Conservation (phyloP, 2,113 vertebrate species). For the Chauna torquata region DNA sequence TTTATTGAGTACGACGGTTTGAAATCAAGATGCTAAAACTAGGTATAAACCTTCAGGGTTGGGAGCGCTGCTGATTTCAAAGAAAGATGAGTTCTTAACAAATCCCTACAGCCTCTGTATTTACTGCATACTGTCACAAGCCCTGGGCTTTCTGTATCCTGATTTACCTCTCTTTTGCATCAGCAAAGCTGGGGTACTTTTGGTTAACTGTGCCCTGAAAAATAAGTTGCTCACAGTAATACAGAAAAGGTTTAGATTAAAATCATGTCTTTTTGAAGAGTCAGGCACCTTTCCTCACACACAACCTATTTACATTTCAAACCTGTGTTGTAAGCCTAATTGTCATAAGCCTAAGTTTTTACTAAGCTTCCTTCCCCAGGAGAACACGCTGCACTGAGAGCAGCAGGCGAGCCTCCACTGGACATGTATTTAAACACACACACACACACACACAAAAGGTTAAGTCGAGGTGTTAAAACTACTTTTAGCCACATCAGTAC, state of each 20-base stretch:
- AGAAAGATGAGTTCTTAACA: background rate
- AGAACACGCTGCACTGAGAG: background rate
- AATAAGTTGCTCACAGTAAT: background rate
- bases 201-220: background rate
- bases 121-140: background rate
- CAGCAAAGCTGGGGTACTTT: background rate
- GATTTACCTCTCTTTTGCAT: background rate
- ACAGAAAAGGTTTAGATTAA: background rate
- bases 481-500: background rate
- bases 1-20: fast-evolving
- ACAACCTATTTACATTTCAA: background rate
- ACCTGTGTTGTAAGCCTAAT: background rate
- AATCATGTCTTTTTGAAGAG: background rate
- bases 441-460: background rate
- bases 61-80: background rate
- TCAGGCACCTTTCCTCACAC: background rate
- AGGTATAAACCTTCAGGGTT: background rate
- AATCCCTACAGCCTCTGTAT: background rate
- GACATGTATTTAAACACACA: background rate
- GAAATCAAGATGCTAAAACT: background rate
- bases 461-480: background rate
- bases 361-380: no score
- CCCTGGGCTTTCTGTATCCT: background rate
- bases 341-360: background rate
- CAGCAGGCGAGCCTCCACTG: background rate